These are phyloP conservation scores for Porites cylindrica DNA, from an alignment of 92 coral and sea anemone species.

Conservation along the genomic window DNA sequence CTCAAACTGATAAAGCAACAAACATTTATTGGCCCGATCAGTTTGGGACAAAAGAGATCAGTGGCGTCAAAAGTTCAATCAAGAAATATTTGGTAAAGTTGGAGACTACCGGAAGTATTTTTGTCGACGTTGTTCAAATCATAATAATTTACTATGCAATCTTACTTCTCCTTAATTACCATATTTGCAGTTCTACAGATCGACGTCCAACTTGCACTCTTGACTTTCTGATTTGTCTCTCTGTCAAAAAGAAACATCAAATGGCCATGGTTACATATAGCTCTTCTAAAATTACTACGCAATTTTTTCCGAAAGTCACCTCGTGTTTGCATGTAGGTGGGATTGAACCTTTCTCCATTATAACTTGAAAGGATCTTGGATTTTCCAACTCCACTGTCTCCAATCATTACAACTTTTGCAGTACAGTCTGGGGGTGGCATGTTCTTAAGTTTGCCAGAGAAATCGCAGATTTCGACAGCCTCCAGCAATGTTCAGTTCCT, in stretches of 20 bases:
- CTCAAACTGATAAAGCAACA: too few species aligned
- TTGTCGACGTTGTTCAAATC: too few species aligned
- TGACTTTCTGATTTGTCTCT: constrained; percentile 54
- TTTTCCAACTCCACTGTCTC: constrained; percentile 97
- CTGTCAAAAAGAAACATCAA: constrained; percentile 25
- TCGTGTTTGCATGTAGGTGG: constrained; percentile 75
- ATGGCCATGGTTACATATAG: too few species aligned
- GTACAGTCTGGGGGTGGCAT: constrained; percentile 12
- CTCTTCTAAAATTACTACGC: background rate
- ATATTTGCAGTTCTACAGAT: constrained; percentile 71
- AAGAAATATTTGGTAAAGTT: too few species aligned
- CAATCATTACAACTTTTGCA: constrained; percentile 83
- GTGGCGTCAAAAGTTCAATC: too few species aligned
- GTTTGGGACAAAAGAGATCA: too few species aligned
- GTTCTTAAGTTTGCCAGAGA: constrained; percentile 3
- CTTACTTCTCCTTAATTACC: constrained; percentile 48
- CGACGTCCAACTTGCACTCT: constrained; percentile 31
- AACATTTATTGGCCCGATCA: too few species aligned
- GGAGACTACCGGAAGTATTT: too few species aligned
- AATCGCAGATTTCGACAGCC: background rate
- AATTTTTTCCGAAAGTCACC: constrained; percentile 42
- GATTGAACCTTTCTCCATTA: constrained; percentile 80
- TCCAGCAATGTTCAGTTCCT: too few species aligned
- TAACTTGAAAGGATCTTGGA: constrained; percentile 75
- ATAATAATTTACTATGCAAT: background rate